A percentile compares a stretch with the other conserved stretches of the same genome.
Conservation (phyloP, 2,797 vertebrate species). For the Sebastes matsubarae region DNA sequence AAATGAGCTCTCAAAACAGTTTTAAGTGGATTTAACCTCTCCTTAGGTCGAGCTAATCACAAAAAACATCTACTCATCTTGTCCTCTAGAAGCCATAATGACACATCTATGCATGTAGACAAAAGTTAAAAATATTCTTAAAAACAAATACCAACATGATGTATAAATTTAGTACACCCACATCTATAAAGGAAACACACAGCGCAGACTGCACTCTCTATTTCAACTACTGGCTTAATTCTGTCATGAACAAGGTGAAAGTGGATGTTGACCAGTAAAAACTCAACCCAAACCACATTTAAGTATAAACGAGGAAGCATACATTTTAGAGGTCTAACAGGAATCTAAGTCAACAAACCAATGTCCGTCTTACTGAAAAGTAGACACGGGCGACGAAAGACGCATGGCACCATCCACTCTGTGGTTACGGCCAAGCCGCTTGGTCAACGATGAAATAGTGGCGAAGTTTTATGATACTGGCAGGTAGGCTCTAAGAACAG, state of each 20-base stretch:
- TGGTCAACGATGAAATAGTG: conserved; percentile 31
- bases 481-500: conserved; percentile 41
- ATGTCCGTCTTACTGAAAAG: conserved; percentile 11
- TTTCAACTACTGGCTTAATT: conserved; percentile 26
- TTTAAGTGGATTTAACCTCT: background rate
- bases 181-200: conserved; percentile 18
- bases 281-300: conserved; percentile 21
- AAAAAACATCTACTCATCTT: background rate
- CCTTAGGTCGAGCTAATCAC: background rate
- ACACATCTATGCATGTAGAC: background rate
- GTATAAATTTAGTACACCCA: background rate
- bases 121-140: background rate
- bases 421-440: background rate
- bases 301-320: background rate
- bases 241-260: conserved; percentile 14
- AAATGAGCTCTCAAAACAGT: background rate
- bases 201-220: conserved; percentile 4
- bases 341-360: conserved; percentile 22
- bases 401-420: conserved; percentile 5
- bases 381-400: conserved; percentile 10
- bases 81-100: background rate
- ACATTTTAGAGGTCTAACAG: conserved; percentile 4
- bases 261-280: conserved; percentile 20
- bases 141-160: background rate
- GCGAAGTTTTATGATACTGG: conserved; percentile 36